phyloP scores from a whole-genome alignment of 2,888 invertebrate species.

The Synergus itoensis region DNA sequence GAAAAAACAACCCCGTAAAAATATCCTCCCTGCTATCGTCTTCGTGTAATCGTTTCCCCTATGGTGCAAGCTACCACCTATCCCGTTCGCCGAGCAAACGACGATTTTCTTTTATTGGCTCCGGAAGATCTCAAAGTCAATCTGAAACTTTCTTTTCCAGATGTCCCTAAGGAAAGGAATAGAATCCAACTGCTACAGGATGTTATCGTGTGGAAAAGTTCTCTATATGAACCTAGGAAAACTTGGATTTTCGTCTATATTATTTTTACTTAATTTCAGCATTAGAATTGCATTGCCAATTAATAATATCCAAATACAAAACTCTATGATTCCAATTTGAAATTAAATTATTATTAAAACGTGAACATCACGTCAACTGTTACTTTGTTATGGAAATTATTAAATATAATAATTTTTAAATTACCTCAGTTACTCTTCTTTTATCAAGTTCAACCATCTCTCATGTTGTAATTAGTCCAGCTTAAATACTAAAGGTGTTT shows the following conservation, averaged over 20 bases:
- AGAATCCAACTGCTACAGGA: not conserved
- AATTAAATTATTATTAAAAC: too few species aligned
- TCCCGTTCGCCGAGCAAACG: not conserved
- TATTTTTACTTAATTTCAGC: not conserved
- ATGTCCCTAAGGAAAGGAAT: not conserved
- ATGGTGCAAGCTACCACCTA: not conserved
- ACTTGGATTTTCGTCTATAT: not conserved
- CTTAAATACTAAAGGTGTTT: not conserved
- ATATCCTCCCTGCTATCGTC: conserved; percentile 14
- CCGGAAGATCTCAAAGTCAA: conserved; percentile 16
- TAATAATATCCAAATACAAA: too few species aligned
- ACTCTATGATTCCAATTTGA: too few species aligned
- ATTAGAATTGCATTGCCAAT: not conserved
- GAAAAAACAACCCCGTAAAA: conserved; percentile 11
- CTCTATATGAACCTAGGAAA: not conserved
- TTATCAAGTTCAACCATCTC: not conserved
- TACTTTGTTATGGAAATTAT: too few species aligned
- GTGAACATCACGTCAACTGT: too few species aligned
- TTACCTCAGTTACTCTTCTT: not conserved
- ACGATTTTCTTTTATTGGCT: conserved; percentile 13
- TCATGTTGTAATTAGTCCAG: not conserved
- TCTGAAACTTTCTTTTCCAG: not conserved
- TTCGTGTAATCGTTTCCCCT: conserved; percentile 5
- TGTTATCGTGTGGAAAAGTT: not conserved
- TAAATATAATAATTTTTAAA: not conserved